phyloP scores from a whole-genome alignment of 2,113 vertebrate genomes.

The Hyperopisus bebe region DNA sequence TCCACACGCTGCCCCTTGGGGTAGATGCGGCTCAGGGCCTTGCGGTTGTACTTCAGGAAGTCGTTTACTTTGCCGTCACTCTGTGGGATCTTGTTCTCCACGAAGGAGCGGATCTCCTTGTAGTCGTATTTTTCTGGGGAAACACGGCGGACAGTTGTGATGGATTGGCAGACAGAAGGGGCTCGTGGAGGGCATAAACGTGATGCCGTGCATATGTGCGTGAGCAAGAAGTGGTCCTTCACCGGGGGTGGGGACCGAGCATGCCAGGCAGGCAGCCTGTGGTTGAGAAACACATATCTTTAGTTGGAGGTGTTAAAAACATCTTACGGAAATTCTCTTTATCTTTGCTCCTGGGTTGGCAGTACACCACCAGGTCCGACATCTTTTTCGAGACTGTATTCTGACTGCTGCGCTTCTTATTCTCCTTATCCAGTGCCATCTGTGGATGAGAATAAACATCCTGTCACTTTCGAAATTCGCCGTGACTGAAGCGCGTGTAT shows the following conservation, averaged over 20 bases:
- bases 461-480: conserved; percentile 18
- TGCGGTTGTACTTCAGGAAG: conserved; percentile 80
- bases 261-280: background rate
- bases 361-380: conserved; percentile 91
- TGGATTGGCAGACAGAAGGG: background rate
- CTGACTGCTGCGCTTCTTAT: conserved; percentile 68
- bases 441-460: conserved; percentile 41
- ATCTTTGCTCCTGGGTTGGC: conserved; percentile 89
- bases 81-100: conserved; percentile 81
- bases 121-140: conserved; percentile 72
- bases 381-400: conserved; percentile 87
- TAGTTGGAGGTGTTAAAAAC: background rate
- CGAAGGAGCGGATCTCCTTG: conserved; percentile 89
- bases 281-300: background rate
- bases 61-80: conserved; percentile 65
- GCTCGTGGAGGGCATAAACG: background rate
- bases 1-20: conserved; percentile 91
- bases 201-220: background rate
- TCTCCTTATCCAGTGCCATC: conserved; percentile 70
- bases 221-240: background rate
- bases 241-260: background rate
- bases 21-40: conserved; percentile 83
- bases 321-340: conserved; percentile 83
- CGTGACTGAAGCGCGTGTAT: background rate
- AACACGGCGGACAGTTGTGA: background rate